Conservation (phyloP, 2,797 vertebrate genomes). For the Steatocranus sp. region DNA sequence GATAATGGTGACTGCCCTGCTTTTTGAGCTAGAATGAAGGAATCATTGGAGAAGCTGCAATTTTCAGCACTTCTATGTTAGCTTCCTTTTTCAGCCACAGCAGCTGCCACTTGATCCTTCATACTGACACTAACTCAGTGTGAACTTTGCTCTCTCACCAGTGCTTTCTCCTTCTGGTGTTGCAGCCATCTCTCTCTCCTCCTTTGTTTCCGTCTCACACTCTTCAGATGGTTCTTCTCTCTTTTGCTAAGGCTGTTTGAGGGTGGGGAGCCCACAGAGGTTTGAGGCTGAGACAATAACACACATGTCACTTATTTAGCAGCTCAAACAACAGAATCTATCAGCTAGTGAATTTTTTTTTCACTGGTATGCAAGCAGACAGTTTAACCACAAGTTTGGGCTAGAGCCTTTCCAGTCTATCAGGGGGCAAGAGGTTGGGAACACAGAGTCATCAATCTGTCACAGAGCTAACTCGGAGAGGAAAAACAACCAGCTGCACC, state of each 20-base stretch:
- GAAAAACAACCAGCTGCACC: background rate
- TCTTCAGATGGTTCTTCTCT: conserved; percentile 83
- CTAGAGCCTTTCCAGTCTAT: background rate
- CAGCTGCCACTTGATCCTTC: background rate
- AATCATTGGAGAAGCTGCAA: background rate
- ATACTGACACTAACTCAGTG: rapidly evolving
- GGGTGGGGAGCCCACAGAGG: background rate
- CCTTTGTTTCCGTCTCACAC: conserved; percentile 77
- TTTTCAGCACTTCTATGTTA: background rate
- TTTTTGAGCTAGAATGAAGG: background rate
- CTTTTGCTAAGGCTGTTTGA: conserved; percentile 70
- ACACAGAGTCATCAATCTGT: background rate
- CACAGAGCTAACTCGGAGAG: background rate
- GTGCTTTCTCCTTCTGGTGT: conserved; percentile 48
- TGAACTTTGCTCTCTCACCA: conserved; percentile 37
- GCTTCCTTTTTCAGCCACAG: background rate
- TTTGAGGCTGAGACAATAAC: background rate
- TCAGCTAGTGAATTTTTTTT: background rate
- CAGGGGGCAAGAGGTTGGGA: background rate
- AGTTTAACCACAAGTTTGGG: background rate
- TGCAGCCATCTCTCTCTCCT: conserved; percentile 75
- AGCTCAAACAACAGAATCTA: background rate
- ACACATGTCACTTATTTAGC: background rate
- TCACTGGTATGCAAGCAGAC: background rate
- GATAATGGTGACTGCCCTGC: background rate